Base-by-base conservation (phyloP, 2,888 invertebrate species). In the Xanthostigma xanthostigma region DNA sequence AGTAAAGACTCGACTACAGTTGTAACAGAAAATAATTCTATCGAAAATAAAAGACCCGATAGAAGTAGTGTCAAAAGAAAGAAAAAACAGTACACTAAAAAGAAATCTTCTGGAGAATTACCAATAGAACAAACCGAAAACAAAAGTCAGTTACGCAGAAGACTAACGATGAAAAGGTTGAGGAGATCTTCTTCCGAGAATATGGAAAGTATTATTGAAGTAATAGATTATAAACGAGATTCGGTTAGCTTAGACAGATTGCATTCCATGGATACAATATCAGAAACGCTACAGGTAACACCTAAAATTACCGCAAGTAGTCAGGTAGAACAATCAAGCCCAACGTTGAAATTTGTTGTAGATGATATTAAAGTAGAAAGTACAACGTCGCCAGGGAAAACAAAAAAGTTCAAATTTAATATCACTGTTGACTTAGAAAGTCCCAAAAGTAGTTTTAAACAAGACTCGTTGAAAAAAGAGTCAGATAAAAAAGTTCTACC, bases 311-410 rank as follows among this genome's bases (percentile, higher is more conserved):
- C 76, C 9, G 64, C 71, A 10, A 67, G 71, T 1, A 73, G 77
- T 8, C 73, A 75, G 57, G 60, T 77, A 41, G 69, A 70, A 45
- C 61, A 70, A 43, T 64, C 69, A 27, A 64, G 60, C 50, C 67
- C 69, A 35, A 63, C 57, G 44, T 61, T 76, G 34, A 78, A 76
- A 62, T 73, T 73, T 53, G 65, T 70, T 46, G 65, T 78, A 36
- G 75, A 76, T 58, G 71, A 77, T 57, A 65, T 76, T 8, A 70
- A 70, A 33, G 75, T 82, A 12, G 78, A 79, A 62, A 79, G 79
- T 65, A 71, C 69, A 44, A 68, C 64, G 65, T 48, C 52, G 8
- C 35, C 35, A 27, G 4, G 27, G 34, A 38, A 39, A n/a, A 44
- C 35, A 44, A 44, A 44, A 36, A 65, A 63, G 51, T 63, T 65